Conservation (phyloP, 37 sponge, comb jelly and placozoan species). For the Spongilla lacustris region DNA sequence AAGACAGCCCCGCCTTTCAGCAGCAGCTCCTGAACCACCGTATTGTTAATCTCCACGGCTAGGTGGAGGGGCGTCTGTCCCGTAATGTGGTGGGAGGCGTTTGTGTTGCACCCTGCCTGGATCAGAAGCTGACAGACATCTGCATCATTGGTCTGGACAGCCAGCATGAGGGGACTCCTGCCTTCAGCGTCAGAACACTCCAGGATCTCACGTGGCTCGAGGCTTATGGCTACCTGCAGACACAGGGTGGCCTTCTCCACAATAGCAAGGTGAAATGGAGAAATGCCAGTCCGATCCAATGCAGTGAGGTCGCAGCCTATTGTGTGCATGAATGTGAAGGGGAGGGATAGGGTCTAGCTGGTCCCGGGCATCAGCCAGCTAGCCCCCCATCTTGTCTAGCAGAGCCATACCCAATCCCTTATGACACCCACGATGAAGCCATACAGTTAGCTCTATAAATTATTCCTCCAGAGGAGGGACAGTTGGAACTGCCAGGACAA, state of each 20-base stretch:
- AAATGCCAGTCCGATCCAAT: conserved; percentile 72
- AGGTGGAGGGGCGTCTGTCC: conserved; percentile 41
- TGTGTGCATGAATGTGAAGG: neutral
- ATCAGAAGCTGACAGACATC: conserved; percentile 36
- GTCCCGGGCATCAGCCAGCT: no score
- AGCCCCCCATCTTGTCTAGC: no score
- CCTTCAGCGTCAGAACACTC: conserved; percentile 57
- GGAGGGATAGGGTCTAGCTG: no score
- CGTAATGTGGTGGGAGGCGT: conserved; percentile 3
- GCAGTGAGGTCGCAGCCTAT: conserved; percentile 43
- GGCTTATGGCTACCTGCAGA: conserved; percentile 25
- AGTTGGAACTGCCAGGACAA: no score
- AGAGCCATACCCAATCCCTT: no score
- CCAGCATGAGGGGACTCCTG: conserved; percentile 30
- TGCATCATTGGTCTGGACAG: conserved; percentile 28
- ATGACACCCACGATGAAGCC: no score
- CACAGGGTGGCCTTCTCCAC: conserved; percentile 46
- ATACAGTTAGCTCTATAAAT: no score
- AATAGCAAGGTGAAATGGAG: conserved; percentile 78
- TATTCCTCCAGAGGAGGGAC: no score
- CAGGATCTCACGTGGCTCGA: conserved; percentile 49
- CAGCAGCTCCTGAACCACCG: conserved; percentile 29
- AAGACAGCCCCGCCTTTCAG: conserved; percentile 13
- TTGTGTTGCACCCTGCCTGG: conserved; percentile 18
- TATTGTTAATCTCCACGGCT: conserved; percentile 29